A percentile compares a stretch with the other conserved stretches of the same genome.
phyloP scores from a whole-genome alignment of 2,113 vertebrate genomes.

The Prionailurus bengalensis region DNA sequence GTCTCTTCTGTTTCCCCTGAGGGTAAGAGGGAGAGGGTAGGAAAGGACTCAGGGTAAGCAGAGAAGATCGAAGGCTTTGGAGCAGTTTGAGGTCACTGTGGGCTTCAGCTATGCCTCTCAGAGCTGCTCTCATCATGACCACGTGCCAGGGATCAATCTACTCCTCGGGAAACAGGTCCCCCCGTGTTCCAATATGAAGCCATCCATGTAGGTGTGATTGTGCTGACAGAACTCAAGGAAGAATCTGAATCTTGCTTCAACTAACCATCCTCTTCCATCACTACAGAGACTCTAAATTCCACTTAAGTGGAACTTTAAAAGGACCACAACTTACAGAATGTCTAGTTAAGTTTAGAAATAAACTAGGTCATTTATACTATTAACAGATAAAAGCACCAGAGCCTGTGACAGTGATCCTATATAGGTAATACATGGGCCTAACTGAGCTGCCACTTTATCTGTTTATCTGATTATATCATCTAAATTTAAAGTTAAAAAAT shows the following conservation, averaged over 20 bases:
- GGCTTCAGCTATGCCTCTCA: not conserved
- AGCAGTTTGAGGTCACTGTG: not conserved
- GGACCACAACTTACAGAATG: not conserved
- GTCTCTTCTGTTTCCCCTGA: not conserved
- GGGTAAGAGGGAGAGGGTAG: not conserved
- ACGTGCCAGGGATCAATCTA: not conserved
- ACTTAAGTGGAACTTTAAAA: slow-evolving; percentile 6
- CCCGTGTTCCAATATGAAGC: not conserved
- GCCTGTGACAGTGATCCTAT: not conserved
- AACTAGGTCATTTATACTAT: not conserved
- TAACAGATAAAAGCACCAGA: not conserved
- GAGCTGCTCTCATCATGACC: not conserved
- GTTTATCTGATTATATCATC: not conserved
- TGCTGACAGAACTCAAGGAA: not conserved
- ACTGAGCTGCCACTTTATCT: not conserved
- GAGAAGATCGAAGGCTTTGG: not conserved
- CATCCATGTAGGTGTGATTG: not conserved
- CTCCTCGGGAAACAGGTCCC: not conserved
- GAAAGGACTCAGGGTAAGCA: not conserved
- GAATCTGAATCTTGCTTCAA: not conserved
- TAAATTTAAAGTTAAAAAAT: not conserved
- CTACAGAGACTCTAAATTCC: not conserved
- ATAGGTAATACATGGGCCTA: not conserved
- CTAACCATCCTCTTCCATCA: not conserved
- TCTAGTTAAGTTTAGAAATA: not conserved